Conservation (phyloP, 2,888 invertebrate genomes). For the Tetramorium bicarinatum region DNA sequence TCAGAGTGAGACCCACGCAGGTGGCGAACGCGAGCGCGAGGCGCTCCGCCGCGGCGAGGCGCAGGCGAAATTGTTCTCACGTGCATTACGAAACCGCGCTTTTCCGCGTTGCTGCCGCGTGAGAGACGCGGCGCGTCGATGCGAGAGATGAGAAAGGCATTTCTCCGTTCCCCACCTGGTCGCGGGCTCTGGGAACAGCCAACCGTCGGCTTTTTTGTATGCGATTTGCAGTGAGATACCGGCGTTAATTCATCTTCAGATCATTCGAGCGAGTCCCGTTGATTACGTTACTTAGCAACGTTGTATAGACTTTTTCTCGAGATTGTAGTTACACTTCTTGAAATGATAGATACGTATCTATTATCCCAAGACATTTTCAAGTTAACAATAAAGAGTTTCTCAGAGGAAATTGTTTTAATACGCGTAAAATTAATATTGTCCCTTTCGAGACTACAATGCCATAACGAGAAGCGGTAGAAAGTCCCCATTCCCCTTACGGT, state of each 20-base stretch:
- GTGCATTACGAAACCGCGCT: conserved; percentile 53
- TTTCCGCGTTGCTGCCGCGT: conserved; percentile 49
- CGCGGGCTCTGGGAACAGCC: neutral
- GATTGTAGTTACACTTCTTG: neutral
- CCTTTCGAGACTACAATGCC: neutral
- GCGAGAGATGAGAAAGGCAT: conserved; percentile 34
- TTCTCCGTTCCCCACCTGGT: conserved; percentile 11
- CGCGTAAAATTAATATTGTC: neutral
- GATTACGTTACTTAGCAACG: neutral
- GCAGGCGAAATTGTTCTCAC: conserved; percentile 48
- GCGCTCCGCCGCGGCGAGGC: neutral
- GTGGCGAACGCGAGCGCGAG: conserved; percentile 39
- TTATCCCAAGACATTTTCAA: neutral
- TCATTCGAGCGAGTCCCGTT: neutral
- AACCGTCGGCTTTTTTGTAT: neutral
- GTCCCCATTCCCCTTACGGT: conserved; percentile 28
- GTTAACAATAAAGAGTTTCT: neutral
- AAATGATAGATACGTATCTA: neutral
- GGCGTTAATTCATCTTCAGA: neutral
- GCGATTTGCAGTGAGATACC: conserved; percentile 8
- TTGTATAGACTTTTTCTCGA: neutral
- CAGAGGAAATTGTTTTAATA: conserved; percentile 2
- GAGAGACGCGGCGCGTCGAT: conserved; percentile 32
- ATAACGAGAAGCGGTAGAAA: conserved; percentile 32
- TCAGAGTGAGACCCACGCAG: conserved; percentile 64